These are phyloP conservation scores for Diadumene lineata DNA, from an alignment of 92 coral and sea anemone genomes.

Conservation along the genomic window DNA sequence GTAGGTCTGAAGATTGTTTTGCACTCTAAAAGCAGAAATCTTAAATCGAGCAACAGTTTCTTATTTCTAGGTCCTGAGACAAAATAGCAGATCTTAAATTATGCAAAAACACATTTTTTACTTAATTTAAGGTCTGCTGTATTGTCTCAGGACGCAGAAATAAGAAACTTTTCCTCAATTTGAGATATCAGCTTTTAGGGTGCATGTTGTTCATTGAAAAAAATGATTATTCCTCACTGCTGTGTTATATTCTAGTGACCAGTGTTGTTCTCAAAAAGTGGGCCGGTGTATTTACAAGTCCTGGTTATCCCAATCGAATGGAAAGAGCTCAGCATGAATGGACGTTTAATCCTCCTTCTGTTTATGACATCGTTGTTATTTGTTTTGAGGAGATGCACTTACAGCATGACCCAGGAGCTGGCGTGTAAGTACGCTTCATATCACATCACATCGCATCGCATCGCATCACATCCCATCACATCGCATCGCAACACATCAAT, in stretches of 20 bases:
- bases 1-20: too few species aligned
- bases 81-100: too few species aligned
- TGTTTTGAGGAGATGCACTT: slow-evolving; percentile 5
- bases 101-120: too few species aligned
- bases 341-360: slow-evolving; percentile 9
- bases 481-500: neutral
- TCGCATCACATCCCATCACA: neutral
- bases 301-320: slow-evolving; percentile 14
- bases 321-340: slow-evolving; percentile 10
- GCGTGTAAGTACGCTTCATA: neutral
- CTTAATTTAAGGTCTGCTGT: too few species aligned
- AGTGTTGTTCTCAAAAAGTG: neutral
- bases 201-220: too few species aligned
- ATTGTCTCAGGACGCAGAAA: too few species aligned
- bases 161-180: too few species aligned
- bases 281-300: slow-evolving; percentile 16
- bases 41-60: too few species aligned
- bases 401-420: neutral
- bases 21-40: too few species aligned
- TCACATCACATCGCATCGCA: neutral
- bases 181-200: too few species aligned
- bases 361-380: neutral
- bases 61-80: too few species aligned
- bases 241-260: neutral
- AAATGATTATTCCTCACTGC: too few species aligned